These are phyloP conservation scores for Cebus imitator DNA, from an alignment of 2,113 vertebrate genomes.

Conservation along the genomic window DNA sequence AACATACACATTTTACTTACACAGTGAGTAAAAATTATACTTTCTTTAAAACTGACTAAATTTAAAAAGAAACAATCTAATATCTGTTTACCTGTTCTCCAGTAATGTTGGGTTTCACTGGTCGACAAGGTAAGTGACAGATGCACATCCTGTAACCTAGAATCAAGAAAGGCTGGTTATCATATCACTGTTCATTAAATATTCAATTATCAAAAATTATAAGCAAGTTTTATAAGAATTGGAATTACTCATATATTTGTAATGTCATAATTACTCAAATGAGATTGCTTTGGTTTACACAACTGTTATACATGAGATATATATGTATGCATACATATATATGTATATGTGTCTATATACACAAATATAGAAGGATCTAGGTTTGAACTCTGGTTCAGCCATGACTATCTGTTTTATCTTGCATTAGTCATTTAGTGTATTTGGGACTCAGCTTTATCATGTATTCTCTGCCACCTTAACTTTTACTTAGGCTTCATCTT, in stretches of 20 bases:
- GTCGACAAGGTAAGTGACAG: constrained; percentile 93
- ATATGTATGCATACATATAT: background rate
- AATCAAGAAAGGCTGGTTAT: constrained; percentile 61
- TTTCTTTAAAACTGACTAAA: constrained; percentile 18
- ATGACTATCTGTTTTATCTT: background rate
- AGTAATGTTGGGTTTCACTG: constrained; percentile 87
- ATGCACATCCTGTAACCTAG: constrained; percentile 97
- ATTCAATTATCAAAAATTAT: background rate
- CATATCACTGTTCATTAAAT: background rate
- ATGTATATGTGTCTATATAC: background rate
- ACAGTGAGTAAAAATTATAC: background rate
- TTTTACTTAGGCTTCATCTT: background rate
- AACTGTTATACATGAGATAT: background rate
- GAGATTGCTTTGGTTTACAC: background rate
- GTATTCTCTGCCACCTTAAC: background rate
- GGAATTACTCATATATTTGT: background rate
- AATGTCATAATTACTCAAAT: constrained; percentile 39
- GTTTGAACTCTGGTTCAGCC: background rate
- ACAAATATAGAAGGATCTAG: background rate
- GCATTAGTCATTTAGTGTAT: background rate
- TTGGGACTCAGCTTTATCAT: background rate
- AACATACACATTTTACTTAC: background rate
- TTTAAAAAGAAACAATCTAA: background rate
- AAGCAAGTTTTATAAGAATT: background rate
- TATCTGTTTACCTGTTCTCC: constrained; percentile 88